Base-by-base conservation (phyloP, 2,888 invertebrate genomes). In the Tethea ocularis region DNA sequence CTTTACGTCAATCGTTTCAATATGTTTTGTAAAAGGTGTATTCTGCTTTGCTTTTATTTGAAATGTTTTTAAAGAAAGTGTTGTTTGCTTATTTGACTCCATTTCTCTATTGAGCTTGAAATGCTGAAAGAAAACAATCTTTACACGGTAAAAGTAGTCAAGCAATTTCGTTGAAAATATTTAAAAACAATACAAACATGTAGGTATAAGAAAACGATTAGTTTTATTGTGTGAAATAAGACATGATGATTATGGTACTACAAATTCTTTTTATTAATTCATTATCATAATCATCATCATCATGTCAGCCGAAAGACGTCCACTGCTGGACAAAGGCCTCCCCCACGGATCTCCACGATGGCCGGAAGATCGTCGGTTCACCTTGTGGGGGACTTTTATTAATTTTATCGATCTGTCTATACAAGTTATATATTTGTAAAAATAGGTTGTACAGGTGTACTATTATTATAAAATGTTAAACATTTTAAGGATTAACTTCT, bases 1-100 rank as follows among this genome's bases (percentile, higher is more conserved):
- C 2, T 33, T 11, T 6, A 11, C 11, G 4, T 17, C 53, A 53
- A 53, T 11, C 26, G 20, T n/a, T 38, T 38, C 38, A 20, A 51
- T 51, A 15, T 53, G 53, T 53, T 53, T 53, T 53, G 26, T 54
- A 58, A 58, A 60, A 61, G 56, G 58, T 56, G 58, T 55, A 53
- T 54, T 57, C 62, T 60, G 41, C 59, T 41, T 56, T 60, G 61
- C 57, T 66, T 62, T 64, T 60, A 66, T 64, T 66, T 60, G 53
- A 61, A 67, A 62, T 65, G 65, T 59, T 66, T 57, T 59, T n/a
- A 52, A 58, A 61, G 58, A 56, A 60, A 61, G 58, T 58, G 60
- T 61, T 67, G 63, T 66, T 69, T 65, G 62, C n/a, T 38, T 38
- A 38, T 38, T 38, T 38, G n/a, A 38, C 38, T 38, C 7, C 15